Percentiles rank a stretch among this genome's conserved stretches.
Evolutionary conservation across 2,888 invertebrate species (phyloP).

Genomic region (Creontiades dilutus): DNA sequence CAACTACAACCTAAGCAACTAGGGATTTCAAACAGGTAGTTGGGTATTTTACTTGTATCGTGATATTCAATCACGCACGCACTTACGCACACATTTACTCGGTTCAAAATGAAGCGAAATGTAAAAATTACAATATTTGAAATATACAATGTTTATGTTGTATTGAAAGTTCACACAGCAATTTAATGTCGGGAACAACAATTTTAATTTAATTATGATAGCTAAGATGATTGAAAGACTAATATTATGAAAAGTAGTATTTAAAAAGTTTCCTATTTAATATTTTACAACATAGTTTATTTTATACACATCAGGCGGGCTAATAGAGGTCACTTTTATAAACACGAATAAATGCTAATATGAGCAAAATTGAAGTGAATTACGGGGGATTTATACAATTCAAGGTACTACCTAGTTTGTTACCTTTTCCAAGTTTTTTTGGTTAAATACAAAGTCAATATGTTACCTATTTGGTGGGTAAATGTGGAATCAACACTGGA

Average conservation of each 20-base stretch:
- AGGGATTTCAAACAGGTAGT: background rate
- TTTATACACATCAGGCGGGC: background rate
- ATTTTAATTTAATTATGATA: slow-evolving; percentile 44
- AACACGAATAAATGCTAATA: slow-evolving; percentile 65
- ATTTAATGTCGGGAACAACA: slow-evolving; percentile 48
- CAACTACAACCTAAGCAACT: slow-evolving; percentile 13
- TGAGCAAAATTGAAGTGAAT: slow-evolving; percentile 57
- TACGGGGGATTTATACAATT: background rate
- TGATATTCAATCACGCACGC: background rate
- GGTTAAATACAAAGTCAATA: background rate
- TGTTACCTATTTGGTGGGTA: too few species aligned
- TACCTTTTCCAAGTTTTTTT: background rate
- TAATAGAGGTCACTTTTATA: slow-evolving; percentile 33
- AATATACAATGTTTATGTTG: background rate
- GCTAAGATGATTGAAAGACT: slow-evolving; percentile 63
- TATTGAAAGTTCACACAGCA: slow-evolving; percentile 8
- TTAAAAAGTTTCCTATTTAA: background rate
- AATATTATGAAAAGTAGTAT: slow-evolving; percentile 48
- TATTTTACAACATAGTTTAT: slow-evolving; percentile 16
- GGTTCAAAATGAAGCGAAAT: too few species aligned
- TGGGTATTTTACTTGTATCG: slow-evolving; percentile 18
- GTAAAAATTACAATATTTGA: background rate
- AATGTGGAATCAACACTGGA: too few species aligned
- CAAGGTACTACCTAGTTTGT: background rate
- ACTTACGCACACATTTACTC: too few species aligned